Base-by-base conservation (phyloP, 2,113 vertebrate genomes). In the Eudorcas thomsonii region DNA sequence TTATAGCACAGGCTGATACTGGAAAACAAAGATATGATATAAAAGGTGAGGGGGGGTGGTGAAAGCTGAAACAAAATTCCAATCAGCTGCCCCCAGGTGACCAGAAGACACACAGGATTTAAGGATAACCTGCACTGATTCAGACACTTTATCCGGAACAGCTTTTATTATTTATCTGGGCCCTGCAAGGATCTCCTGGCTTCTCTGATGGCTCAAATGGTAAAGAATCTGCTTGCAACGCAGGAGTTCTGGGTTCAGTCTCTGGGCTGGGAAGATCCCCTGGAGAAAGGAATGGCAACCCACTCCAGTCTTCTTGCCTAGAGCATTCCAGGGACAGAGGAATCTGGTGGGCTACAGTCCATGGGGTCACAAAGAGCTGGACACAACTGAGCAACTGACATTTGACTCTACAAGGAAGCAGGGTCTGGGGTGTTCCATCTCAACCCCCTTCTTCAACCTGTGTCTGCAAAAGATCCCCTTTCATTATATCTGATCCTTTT, bases 11-110 rank as follows among this genome's bases (percentile, higher is more conserved):
- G 1, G 33, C 13, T 1, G 74, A 57, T 25, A 15, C 59, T 0
- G 67, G 54, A 8, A 39, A 28, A 39, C 25, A 62, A 14, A 28
- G 11, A 45, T 13, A 1, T 9, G 26, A 50, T 43, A 39, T 1
- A 21, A 33, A 50, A 9, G 82, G 30, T 12, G 1, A 3, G 36
- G 1, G 14, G 45, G 13, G 16, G 33, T 11, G 87, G 30, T 28
- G 15, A 74, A 54, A 2, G 1, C 0, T 4, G 11, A 62, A n/a
- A 62, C 13, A 11, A 36, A n/a, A 11, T 1, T 2, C n/a, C n/a
- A 39, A 1, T 7, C 54, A 39, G 8, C 39, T 26, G 13, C 12
- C 16, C 62, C 87, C 60, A 2, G 54, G 0, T 5, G 17, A 55
- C 10, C 45, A 55, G 71, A 50, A 57, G 14, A 14, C 2, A 3